These are phyloP conservation scores for Salticus scenicus DNA, from an alignment of 2,888 invertebrate genomes.

Conservation along the genomic window DNA sequence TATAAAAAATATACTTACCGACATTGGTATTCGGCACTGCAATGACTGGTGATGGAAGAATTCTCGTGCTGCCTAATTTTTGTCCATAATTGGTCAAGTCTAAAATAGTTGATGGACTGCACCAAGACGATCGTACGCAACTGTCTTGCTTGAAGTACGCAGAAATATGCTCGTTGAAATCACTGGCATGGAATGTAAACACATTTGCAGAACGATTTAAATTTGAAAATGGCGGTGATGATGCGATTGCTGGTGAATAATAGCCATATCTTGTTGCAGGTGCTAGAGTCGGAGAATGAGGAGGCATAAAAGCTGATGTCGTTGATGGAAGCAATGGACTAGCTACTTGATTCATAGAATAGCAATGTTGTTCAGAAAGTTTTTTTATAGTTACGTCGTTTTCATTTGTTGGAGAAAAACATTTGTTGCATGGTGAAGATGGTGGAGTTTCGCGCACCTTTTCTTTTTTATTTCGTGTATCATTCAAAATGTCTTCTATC, in stretches of 20 bases:
- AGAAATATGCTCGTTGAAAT: neutral
- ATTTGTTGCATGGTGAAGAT: neutral
- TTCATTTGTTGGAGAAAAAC: neutral
- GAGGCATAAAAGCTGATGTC: neutral
- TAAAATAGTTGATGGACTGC: neutral
- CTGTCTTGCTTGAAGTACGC: neutral
- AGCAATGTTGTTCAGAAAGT: neutral
- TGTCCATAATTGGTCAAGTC: neutral
- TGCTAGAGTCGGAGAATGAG: neutral
- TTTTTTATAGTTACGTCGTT: neutral
- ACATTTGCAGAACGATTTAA: neutral
- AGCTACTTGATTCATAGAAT: neutral
- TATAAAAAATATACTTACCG: no score
- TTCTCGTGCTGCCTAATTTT: neutral
- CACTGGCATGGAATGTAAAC: neutral
- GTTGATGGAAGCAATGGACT: neutral
- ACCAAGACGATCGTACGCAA: neutral
- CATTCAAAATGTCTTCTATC: neutral
- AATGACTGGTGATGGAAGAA: neutral
- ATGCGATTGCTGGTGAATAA: neutral
- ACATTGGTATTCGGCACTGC: neutral
- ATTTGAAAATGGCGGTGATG: conserved; percentile 1
- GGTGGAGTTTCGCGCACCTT: neutral
- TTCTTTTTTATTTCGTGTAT: neutral
- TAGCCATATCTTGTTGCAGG: neutral